A percentile compares a stretch with the other conserved stretches of the same genome.
Evolutionary conservation across 1,140 invertebrate species (phyloP).

Genomic region (Paraescarpia echinospica): DNA sequence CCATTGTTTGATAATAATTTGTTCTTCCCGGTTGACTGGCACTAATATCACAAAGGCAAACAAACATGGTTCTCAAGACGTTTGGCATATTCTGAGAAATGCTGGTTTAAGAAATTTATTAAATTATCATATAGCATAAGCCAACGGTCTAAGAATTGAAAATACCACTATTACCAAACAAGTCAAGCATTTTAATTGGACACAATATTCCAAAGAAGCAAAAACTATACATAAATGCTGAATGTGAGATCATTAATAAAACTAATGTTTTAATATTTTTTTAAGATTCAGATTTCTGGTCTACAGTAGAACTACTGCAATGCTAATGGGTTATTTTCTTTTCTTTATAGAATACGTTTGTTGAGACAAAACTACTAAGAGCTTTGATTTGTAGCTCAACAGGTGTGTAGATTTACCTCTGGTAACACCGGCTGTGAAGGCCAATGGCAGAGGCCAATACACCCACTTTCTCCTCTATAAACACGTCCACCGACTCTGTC

Average conservation of each 20-base stretch:
- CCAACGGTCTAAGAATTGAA: no score
- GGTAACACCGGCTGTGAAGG: constrained; percentile 36
- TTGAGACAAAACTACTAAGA: background rate
- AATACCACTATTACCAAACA: background rate
- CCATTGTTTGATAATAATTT: background rate
- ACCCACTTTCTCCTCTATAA: constrained; percentile 38
- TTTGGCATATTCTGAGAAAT: background rate
- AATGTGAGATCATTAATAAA: background rate
- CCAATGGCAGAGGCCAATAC: constrained; percentile 35
- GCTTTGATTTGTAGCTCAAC: background rate
- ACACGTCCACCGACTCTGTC: constrained; percentile 20
- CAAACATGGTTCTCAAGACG: background rate
- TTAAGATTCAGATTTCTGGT: background rate
- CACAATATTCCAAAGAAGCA: background rate
- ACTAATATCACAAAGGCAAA: background rate
- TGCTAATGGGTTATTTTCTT: background rate
- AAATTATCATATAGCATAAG: no score
- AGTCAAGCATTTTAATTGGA: background rate
- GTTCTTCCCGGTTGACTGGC: background rate
- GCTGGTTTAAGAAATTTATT: no score
- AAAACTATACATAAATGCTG: background rate
- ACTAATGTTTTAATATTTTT: background rate
- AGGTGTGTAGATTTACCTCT: constrained; percentile 31
- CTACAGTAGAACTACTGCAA: background rate
- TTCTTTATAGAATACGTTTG: background rate